Evolutionary conservation across 2,113 vertebrate species (phyloP).

Genomic region (Paraplagusia blochii): DNA sequence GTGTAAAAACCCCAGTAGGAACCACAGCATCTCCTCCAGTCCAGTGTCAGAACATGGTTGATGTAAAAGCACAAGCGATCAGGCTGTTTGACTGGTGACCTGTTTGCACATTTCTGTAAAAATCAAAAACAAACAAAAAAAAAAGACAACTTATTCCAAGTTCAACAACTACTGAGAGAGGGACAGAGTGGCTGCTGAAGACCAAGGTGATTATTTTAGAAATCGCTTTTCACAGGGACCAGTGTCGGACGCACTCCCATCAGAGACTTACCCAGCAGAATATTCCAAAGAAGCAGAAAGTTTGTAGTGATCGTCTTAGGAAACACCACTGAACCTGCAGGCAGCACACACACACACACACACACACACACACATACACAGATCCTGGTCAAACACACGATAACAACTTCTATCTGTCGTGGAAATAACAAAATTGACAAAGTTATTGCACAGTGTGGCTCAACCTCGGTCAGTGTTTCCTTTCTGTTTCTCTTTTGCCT

Average conservation of each 20-base stretch:
- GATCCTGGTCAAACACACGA: conserved; percentile 46
- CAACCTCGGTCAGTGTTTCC: conserved; percentile 56
- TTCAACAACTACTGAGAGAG: conserved; percentile 64
- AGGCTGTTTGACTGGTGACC: conserved; percentile 40
- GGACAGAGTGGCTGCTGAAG: conserved; percentile 41
- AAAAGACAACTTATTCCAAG: conserved; percentile 12
- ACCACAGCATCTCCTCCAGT: conserved; percentile 20
- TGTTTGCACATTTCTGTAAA: conserved; percentile 60
- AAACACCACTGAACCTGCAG: conserved; percentile 47
- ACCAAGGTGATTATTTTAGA: conserved; percentile 13
- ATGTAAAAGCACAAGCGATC: conserved; percentile 68
- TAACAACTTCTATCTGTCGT: conserved; percentile 34
- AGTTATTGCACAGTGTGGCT: conserved; percentile 63
- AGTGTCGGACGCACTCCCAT: conserved; percentile 46
- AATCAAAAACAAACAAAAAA: too few species aligned
- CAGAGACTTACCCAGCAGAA: conserved; percentile 56
- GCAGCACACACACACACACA: too few species aligned
- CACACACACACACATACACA: too few species aligned
- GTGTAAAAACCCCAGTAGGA: too few species aligned
- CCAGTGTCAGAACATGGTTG: conserved; percentile 24
- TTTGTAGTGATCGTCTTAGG: conserved; percentile 49
- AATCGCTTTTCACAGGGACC: conserved; percentile 52
- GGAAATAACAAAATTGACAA: conserved; percentile 60
- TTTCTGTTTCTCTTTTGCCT: conserved; percentile 17
- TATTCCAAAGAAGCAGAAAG: conserved; percentile 60